A percentile compares a stretch with the other conserved stretches of the same genome.
These are phyloP conservation scores for Dryoscopus gambensis DNA, from an alignment of 2,113 vertebrate species.

Conservation along the genomic window DNA sequence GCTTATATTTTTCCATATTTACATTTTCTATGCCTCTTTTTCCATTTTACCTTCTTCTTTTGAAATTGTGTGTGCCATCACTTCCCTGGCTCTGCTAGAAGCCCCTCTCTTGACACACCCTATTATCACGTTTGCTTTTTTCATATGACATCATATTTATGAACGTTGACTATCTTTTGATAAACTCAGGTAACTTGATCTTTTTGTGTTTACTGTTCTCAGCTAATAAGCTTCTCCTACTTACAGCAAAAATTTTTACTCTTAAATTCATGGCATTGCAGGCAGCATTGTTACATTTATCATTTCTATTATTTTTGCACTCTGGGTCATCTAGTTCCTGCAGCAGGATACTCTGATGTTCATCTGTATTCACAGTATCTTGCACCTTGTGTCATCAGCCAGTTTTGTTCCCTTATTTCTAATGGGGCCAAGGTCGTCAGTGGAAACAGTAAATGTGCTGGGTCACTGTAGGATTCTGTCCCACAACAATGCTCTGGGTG, in stretches of 20 bases:
- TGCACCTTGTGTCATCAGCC: neutral
- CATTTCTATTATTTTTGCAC: neutral
- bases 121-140: neutral
- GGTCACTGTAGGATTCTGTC: neutral
- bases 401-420: neutral
- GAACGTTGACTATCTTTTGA: neutral
- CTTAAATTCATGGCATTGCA: neutral
- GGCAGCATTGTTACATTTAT: neutral
- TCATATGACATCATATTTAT: neutral
- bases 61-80: neutral
- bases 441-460: neutral
- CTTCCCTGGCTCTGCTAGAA: neutral
- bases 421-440: neutral
- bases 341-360: neutral
- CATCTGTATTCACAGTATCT: neutral
- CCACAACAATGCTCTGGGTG: neutral
- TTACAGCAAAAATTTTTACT: neutral
- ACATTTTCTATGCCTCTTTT: neutral
- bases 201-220: neutral
- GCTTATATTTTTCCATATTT: neutral
- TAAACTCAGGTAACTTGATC: neutral
- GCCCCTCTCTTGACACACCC: neutral
- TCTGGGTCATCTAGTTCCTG: neutral
- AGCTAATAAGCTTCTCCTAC: neutral
- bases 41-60: neutral